Conservation (phyloP, 1,140 invertebrate species). For the Sitophilus oryzae region DNA sequence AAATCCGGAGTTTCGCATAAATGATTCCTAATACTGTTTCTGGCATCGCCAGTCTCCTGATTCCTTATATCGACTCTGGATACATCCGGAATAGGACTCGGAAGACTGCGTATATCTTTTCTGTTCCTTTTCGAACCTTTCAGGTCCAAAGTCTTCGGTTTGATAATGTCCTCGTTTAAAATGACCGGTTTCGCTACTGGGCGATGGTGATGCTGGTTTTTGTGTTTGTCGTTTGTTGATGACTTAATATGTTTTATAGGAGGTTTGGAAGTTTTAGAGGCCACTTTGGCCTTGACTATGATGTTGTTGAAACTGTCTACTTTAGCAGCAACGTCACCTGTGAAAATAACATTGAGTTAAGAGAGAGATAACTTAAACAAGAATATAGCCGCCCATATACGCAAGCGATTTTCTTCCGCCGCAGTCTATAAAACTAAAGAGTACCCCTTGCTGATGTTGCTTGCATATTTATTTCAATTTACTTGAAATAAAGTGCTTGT, state of each 20-base stretch:
- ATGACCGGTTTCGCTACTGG: conserved; percentile 17
- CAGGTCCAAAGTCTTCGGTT: conserved; percentile 10
- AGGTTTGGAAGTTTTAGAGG: conserved; percentile 39
- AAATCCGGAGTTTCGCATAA: conserved; percentile 41
- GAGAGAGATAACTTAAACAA: too few species aligned
- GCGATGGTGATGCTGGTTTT: conserved; percentile 13
- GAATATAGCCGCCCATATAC: too few species aligned
- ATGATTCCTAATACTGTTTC: conserved; percentile 7
- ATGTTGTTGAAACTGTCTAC: conserved; percentile 61
- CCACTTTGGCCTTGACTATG: conserved; percentile 48
- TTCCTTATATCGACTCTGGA: conserved; percentile 29
- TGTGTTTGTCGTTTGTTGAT: conserved; percentile 26
- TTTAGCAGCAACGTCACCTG: conserved; percentile 58
- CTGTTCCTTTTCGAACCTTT: conserved; percentile 18
- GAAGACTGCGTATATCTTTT: conserved; percentile 36
- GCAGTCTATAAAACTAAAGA: too few species aligned
- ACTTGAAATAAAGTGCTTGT: too few species aligned
- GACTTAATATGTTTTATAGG: conserved; percentile 43
- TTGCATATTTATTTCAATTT: too few species aligned
- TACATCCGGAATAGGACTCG: conserved; percentile 40
- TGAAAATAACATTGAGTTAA: background rate
- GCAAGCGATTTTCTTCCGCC: too few species aligned
- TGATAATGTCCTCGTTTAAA: conserved; percentile 17
- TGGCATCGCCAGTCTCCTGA: conserved; percentile 10
- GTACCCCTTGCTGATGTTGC: too few species aligned